Base-by-base conservation (phyloP, 1,140 invertebrate genomes). In the Phthorimaea operculella region DNA sequence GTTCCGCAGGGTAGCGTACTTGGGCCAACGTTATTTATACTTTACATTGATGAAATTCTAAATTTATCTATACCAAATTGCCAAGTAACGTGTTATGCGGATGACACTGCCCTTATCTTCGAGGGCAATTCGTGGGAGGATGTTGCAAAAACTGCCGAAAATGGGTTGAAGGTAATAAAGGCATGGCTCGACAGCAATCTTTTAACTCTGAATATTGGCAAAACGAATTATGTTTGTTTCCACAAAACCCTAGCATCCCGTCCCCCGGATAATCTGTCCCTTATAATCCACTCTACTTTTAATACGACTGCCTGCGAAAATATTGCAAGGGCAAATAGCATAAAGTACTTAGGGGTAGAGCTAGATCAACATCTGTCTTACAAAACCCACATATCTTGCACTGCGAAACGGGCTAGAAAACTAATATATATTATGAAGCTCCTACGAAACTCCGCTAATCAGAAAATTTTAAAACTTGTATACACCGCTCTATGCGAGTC, bases 1-100 rank as follows among this genome's bases (percentile, higher is more conserved):
- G 59, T 65, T 33, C 57, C 63, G 4, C 63, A 65, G 45, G 57
- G 59, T 10, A 65, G 59, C 33, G 54, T 62, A 14, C 50, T 65
- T 21, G 59, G 60, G 2, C 59, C 59, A 1, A 56, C 55, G 9
- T 16, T 65, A 12, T 65, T 65, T n/a, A 39, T 55, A 18, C 6
- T 62, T 45, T 65, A 62, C 48, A 57, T 65, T 17, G 59, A 65
- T 51, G 56, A 62, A 16, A 45, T 67, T n/a, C 28, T 51, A 10
- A 11, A 58, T n/a, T 0, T 57, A 11, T 0, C 6, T 1, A 0
- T 64, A 10, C 18, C 10, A 51, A 34, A 58, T 15, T 44, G 51
- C 6, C 39, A 62, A 7, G 42, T 66, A 5, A 10, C 62, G 6
- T 62, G 51, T n/a, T 65, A 62, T 51, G 59, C 57, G 10, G 57